Conservation (phyloP, 2,113 vertebrate species). For the Astatoreochromis straeleni region DNA sequence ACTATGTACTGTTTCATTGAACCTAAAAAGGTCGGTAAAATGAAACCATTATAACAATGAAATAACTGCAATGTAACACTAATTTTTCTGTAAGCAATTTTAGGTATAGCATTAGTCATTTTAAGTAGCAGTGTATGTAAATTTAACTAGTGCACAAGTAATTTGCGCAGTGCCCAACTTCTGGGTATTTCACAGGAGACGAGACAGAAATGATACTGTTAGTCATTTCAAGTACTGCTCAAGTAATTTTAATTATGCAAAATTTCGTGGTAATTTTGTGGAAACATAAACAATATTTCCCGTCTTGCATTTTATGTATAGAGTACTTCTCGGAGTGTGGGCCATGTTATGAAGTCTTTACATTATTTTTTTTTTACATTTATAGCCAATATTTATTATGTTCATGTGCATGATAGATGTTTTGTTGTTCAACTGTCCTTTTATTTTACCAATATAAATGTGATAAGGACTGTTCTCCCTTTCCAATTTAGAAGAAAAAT, state of each 20-base stretch:
- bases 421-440: background rate
- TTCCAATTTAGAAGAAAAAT: background rate
- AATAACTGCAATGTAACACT: background rate
- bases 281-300: background rate
- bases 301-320: background rate
- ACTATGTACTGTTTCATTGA: background rate
- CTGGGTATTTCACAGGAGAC: background rate
- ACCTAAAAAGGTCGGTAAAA: background rate
- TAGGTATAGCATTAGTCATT: background rate
- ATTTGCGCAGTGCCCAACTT: background rate
- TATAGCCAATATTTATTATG: background rate
- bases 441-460: background rate
- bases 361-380: rapidly evolving
- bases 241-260: background rate
- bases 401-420: background rate
- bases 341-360: background rate
- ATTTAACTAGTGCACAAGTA: background rate
- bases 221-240: background rate
- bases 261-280: background rate
- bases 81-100: background rate
- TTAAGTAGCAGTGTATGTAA: background rate
- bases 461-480: background rate
- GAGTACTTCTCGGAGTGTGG: background rate
- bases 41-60: background rate
- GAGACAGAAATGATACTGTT: background rate